Conservation (phyloP, 2,113 vertebrate species). For the Mastomys coucha region DNA sequence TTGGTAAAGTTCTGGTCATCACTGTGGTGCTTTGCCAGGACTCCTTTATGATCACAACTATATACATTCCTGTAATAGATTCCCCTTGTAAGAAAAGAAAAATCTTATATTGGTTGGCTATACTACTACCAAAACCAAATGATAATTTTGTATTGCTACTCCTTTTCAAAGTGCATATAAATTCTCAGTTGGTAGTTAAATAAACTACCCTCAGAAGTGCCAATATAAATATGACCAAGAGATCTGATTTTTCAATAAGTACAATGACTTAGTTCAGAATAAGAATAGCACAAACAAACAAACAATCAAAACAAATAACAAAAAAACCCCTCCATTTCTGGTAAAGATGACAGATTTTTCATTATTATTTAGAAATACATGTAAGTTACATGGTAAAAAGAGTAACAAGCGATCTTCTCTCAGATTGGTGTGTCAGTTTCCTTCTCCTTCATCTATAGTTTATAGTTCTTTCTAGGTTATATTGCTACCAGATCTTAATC, state of each 20-base stretch:
- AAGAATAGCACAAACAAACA: neutral
- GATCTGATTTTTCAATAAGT: neutral
- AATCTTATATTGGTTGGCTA: neutral
- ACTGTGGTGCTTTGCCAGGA: neutral
- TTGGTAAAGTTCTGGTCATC: neutral
- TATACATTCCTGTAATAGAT: neutral
- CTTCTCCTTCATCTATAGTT: neutral
- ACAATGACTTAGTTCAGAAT: conserved; percentile 19
- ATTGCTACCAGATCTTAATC: neutral
- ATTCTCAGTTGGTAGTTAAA: conserved; percentile 41
- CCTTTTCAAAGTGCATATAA: neutral
- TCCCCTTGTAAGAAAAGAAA: neutral
- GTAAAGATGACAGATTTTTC: neutral
- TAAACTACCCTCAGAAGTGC: conserved; percentile 14
- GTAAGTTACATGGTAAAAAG: neutral
- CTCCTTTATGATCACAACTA: neutral
- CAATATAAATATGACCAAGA: conserved; percentile 17
- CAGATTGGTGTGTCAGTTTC: neutral
- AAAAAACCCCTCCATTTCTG: neutral
- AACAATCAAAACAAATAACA: neutral
- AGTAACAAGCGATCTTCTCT: neutral
- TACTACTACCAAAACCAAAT: neutral
- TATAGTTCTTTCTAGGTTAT: neutral
- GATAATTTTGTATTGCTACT: conserved; percentile 24
- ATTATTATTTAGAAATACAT: neutral